These are phyloP conservation scores for Acanthurus lineatus DNA, from an alignment of 2,797 vertebrate genomes.

Conservation along the genomic window DNA sequence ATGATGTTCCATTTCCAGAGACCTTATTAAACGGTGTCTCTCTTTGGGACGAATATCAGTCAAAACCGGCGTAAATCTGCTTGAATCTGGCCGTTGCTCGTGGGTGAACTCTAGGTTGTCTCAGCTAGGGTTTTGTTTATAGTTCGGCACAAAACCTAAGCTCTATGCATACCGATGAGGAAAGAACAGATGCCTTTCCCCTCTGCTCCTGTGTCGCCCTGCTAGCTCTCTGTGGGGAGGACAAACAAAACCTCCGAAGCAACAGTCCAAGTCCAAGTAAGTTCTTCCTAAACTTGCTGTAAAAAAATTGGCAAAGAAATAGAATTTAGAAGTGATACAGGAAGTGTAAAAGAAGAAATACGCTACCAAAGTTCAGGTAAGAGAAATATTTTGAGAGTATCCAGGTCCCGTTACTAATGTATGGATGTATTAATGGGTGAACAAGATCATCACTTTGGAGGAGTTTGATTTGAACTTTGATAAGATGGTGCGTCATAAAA, in stretches of 20 bases:
- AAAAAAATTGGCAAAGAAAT: too few species aligned
- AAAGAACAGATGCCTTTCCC: slow-evolving; percentile 29
- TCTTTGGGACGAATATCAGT: background rate
- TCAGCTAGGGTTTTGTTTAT: slow-evolving; percentile 35
- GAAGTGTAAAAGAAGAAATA: too few species aligned
- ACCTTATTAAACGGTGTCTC: background rate
- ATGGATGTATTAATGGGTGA: too few species aligned
- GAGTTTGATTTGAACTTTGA: too few species aligned
- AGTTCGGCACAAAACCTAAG: slow-evolving; percentile 34
- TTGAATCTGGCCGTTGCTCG: slow-evolving; percentile 7
- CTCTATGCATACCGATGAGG: slow-evolving; percentile 33
- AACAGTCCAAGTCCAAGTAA: too few species aligned
- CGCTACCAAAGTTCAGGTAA: too few species aligned
- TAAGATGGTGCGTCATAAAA: too few species aligned
- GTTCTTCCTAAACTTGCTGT: too few species aligned
- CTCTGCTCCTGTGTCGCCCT: slow-evolving; percentile 20
- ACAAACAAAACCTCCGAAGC: background rate
- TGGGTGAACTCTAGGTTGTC: slow-evolving; percentile 19
- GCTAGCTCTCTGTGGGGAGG: background rate
- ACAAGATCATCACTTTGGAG: too few species aligned
- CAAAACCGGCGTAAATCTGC: slow-evolving; percentile 3
- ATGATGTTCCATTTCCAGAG: background rate
- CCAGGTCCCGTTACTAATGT: too few species aligned
- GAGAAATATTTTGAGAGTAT: too few species aligned
- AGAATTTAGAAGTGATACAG: too few species aligned